Base-by-base conservation (phyloP, 53 echinoderm and acorn worm species). In the Zoroaster sp. region DNA sequence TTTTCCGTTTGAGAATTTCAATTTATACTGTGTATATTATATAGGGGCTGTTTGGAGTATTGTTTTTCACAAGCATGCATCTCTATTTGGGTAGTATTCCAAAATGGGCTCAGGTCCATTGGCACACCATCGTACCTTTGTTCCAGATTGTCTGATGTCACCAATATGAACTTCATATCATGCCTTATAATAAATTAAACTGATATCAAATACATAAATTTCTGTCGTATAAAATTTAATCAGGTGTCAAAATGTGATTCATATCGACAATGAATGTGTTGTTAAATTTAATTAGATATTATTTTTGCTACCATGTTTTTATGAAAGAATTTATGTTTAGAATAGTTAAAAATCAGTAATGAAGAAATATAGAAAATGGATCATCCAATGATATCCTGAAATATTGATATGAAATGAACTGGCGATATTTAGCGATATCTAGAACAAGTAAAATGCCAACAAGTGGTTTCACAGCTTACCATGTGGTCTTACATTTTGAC, bases 31-130 rank as follows among this genome's bases (percentile, higher is more conserved):
- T 77, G 37, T 20, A 79, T 42, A 42, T 42, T 67, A 68, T 42
- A 66, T 10, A 41, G 69, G 17, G 23, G 13, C 40, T 85, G 47
- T 32, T 67, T 40, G 15, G 18, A 21, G 37, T 81, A 41, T 85
- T 14, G 12, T 85, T 85, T n/a, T 85, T 85, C n/a, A 71, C 70
- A 85, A 66, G 85, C 41, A 46, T 69, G 69, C 83, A 43, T 35
- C 38, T 40, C n/a, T 39, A 25, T 40, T 74, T 74, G 11, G 43
- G 74, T 42, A 18, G 37, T 7, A 25, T 40, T 42, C 43, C 21
- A 35, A 36, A 28, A 39, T 41, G 28, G 43, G 30, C 38, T 43
- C n/a, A 5, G 1, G 3, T n/a, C 74, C 21, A 74, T 74, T 40
- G 28, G 74, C 7, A 39, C 6, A 74, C 23, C 74, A 40, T 4